Evolutionary conservation across 2,797 vertebrate species (phyloP), one percentile per base, ranked within the genome.

Genomic region (Holocentrus rufus): DNA sequence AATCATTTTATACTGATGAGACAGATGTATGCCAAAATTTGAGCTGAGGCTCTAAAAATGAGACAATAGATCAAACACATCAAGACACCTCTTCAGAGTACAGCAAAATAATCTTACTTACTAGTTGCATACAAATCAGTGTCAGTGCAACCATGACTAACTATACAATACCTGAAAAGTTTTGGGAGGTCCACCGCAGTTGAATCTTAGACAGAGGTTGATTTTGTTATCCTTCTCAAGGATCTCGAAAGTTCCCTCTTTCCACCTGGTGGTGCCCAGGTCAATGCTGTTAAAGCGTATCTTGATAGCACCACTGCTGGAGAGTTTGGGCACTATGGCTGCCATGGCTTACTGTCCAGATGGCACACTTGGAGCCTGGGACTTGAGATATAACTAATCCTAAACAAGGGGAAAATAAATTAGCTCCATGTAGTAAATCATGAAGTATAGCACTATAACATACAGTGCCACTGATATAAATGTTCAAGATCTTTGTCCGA

Each of bases 201-300:
- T 98, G 91, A 97, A 99, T 85, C 94, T 95, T 62, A 99, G 78
- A 34, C 95, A 91, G 39, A 99, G 92, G 85, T 85, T 96, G 76
- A 95, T 92, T 94, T 97, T 99, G 91, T 93, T 98, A 73, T 98
- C 98, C 85, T 96, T 98, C 88, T 99, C 98, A 66, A 96, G 93
- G 71, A 99, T 96, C 92, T 99, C 98, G 92, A 98, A 98, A 17
- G 94, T 94, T 59, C 98, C 98, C 82, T 99, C 97, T 89, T 93
- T 99, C 97, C 97, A 99, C 62, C 94, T 96, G 14, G 95, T 96
- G 87, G 96, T 96, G 22, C 98, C 97, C 58, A 96, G 86, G 23
- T 98, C 96, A 4, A 96, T 74, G 87, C 96, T 96, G 80, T 80
- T 92, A 60, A 97, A 88, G 84, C 97, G 96, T 74, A 99, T 96